Conservation (phyloP, 2,113 vertebrate genomes). For the Urocitellus parryii region DNA sequence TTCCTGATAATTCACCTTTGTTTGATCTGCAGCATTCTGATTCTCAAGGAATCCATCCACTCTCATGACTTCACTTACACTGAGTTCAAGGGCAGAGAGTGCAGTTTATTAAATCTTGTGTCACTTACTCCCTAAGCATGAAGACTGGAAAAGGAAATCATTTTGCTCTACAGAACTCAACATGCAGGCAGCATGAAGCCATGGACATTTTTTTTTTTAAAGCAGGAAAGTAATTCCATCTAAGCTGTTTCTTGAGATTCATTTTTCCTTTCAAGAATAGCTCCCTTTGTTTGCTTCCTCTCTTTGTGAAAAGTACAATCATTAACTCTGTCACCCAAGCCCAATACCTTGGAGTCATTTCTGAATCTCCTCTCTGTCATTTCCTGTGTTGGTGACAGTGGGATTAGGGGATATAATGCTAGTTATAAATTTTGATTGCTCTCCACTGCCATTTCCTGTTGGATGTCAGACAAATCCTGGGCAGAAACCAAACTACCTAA, state of each 20-base stretch:
- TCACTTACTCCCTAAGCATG: neutral
- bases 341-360: neutral
- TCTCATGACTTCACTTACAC: neutral
- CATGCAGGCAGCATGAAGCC: neutral
- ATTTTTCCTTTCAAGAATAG: conserved; percentile 47
- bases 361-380: neutral
- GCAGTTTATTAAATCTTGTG: neutral
- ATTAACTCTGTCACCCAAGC: neutral
- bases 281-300: neutral
- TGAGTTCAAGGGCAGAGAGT: neutral
- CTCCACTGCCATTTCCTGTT: neutral
- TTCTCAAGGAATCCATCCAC: neutral
- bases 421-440: neutral
- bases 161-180: neutral
- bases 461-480: neutral
- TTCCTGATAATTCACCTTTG: neutral
- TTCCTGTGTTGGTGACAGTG: neutral
- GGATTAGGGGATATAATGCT: neutral
- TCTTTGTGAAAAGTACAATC: neutral
- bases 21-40: neutral
- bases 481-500: neutral
- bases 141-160: neutral
- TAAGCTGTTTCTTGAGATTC: neutral
- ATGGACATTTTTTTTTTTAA: neutral
- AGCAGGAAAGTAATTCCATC: neutral